Evolutionary conservation across 2,797 vertebrate species (phyloP).

Genomic region (Gymnothorax reevesii): DNA sequence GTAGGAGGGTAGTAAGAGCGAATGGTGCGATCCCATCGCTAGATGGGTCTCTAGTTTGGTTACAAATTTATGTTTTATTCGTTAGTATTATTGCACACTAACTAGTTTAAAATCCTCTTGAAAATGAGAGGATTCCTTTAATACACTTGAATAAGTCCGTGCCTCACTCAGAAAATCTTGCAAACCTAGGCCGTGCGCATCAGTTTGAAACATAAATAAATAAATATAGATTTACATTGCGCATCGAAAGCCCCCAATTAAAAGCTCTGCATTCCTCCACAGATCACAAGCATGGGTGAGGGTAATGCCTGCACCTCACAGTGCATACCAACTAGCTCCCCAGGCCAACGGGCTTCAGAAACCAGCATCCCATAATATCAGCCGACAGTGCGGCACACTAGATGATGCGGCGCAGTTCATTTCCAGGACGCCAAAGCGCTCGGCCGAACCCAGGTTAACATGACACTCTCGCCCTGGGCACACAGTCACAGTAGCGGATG

Average conservation of each 20-base stretch:
- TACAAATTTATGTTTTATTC: too few species aligned
- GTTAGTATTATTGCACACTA: too few species aligned
- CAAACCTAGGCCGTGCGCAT: not conserved
- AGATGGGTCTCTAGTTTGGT: too few species aligned
- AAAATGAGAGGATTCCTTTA: too few species aligned
- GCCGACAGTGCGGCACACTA: not conserved
- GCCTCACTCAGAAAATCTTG: not conserved
- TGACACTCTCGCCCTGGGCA: not conserved
- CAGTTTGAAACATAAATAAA: not conserved
- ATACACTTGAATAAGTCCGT: too few species aligned
- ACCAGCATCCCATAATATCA: not conserved
- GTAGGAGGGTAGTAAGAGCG: too few species aligned
- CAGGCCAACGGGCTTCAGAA: not conserved
- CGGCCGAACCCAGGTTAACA: not conserved
- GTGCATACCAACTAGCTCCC: not conserved
- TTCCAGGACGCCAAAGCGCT: not conserved
- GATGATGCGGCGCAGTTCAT: not conserved
- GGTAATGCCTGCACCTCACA: not conserved
- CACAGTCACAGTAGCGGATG: not conserved
- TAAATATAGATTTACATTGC: not conserved
- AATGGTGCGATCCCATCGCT: too few species aligned
- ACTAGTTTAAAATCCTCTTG: too few species aligned
- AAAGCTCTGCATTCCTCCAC: not conserved
- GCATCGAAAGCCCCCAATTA: not conserved
- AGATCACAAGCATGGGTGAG: not conserved